Conservation (phyloP, 2,888 invertebrate species). For the Conomelus anceps region DNA sequence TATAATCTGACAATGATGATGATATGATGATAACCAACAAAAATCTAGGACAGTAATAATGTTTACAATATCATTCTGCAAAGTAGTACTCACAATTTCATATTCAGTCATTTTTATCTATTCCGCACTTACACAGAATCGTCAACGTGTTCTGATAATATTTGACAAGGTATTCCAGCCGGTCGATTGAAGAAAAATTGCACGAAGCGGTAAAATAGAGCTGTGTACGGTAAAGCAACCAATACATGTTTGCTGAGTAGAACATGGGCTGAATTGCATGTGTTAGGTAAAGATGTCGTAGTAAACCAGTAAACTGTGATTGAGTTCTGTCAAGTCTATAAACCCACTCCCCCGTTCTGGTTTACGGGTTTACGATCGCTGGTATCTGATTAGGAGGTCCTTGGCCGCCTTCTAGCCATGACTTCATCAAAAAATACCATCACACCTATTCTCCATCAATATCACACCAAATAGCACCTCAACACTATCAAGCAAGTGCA, state of each 20-base stretch:
- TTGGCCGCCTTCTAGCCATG: not conserved
- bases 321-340: not conserved
- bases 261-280: not conserved
- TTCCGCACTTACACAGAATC: not conserved
- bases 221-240: not conserved
- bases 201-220: not conserved
- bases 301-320: not conserved
- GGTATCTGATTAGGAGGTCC: not conserved
- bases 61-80: not conserved
- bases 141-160: not conserved
- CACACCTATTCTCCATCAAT: not conserved
- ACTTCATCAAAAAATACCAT: not conserved
- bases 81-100: not conserved
- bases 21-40: not conserved
- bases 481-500: not conserved
- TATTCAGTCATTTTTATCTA: not conserved
- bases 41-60: not conserved
- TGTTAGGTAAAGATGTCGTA: not conserved
- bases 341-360: not conserved
- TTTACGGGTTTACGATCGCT: not conserved
- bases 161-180: not conserved
- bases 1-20: not conserved
- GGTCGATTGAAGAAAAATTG: not conserved
- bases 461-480: not conserved
- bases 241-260: not conserved